Conservation (phyloP, 2,888 invertebrate genomes). For the Machimus atricapillus region DNA sequence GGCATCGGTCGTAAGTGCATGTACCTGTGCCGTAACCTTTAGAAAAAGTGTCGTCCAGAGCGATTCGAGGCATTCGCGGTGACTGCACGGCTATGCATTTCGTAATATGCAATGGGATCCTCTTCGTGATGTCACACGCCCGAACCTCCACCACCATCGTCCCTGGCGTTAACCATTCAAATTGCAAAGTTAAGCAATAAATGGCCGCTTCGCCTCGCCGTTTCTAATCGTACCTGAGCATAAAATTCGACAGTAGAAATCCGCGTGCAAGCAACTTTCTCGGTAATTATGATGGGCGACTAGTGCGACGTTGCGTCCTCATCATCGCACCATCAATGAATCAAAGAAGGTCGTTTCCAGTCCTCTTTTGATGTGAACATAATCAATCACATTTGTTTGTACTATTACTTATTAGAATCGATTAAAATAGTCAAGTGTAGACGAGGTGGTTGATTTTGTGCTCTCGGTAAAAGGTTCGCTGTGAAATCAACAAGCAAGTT, state of each 20-base stretch:
- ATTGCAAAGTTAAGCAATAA: not conserved
- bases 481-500: not conserved
- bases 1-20: not conserved
- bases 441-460: not conserved
- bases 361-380: not conserved
- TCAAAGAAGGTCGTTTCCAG: not conserved
- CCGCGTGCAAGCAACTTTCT: not conserved
- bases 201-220: not conserved
- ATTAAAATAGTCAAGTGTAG: not conserved
- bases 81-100: not conserved
- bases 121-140: constrained; percentile 8
- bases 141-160: not conserved
- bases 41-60: not conserved
- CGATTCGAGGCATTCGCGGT: not conserved
- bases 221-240: not conserved
- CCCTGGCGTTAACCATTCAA: not conserved
- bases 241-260: not conserved
- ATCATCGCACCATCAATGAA: not conserved
- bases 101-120: not conserved
- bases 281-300: not conserved
- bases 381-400: not conserved
- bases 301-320: not conserved
- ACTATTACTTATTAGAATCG: not conserved
- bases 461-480: not conserved
- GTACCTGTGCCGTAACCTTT: not conserved